These are phyloP conservation scores for Venustaconcha ellipsiformis DNA, from an alignment of 1,140 invertebrate genomes.

Conservation along the genomic window DNA sequence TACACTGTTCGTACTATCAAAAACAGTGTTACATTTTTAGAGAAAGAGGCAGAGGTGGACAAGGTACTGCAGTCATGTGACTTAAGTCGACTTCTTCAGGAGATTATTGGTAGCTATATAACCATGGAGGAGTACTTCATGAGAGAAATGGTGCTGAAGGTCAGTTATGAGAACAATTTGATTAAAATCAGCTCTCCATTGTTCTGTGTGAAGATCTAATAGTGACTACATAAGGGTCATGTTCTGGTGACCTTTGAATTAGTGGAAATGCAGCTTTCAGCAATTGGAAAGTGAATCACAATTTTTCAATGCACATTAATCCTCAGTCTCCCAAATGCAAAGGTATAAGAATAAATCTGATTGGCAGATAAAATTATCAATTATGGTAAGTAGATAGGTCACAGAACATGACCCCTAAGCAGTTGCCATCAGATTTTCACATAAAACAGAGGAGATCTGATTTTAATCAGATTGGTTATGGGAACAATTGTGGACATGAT, in stretches of 20 bases:
- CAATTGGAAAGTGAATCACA: background rate
- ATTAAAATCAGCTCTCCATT: background rate
- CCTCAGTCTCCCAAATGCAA: too few species aligned
- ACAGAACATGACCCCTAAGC: too few species aligned
- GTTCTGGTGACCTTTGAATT: too few species aligned
- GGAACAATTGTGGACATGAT: background rate
- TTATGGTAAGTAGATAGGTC: too few species aligned
- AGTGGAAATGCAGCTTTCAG: too few species aligned
- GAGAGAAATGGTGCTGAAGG: conserved; percentile 93
- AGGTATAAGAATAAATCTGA: too few species aligned
- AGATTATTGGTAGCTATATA: conserved; percentile 90
- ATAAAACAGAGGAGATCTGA: too few species aligned
- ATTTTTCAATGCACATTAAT: background rate
- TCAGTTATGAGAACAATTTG: conserved; percentile 24
- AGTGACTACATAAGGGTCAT: too few species aligned
- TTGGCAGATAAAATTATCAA: too few species aligned
- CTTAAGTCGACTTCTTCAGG: conserved; percentile 87
- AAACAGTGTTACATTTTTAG: conserved; percentile 48
- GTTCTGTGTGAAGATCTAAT: too few species aligned
- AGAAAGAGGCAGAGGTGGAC: conserved; percentile 76
- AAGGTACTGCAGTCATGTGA: conserved; percentile 82
- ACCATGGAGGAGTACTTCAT: conserved; percentile 96
- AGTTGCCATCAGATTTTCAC: too few species aligned
- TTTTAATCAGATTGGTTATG: conserved; percentile 68
- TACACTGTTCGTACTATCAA: too few species aligned